Base-by-base conservation (phyloP, 2,888 invertebrate species). In the Heteropelma amictum region DNA sequence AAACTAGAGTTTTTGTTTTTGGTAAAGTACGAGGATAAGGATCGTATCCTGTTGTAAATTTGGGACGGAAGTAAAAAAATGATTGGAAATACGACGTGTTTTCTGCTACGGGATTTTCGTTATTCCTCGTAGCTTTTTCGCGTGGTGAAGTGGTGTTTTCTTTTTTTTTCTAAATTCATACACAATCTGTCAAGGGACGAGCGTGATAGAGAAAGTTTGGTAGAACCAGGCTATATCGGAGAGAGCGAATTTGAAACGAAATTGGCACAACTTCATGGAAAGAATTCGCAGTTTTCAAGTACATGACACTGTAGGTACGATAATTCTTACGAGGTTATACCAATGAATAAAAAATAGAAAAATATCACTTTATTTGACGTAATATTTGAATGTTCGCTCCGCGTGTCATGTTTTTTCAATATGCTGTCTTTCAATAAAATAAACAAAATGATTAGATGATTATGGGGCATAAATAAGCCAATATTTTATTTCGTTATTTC, bases 231-330 rank as follows among this genome's bases (percentile, higher is more conserved):
- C 23, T 47, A 14, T 14, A 14, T 4, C 17, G 30, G 12, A 12
- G 56, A 17, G 33, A 26, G 17, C 33, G 14, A 63, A 64, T 3
- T 17, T 45, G 7, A 58, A 35, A 17, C n/a, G 14, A 40, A 30
- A 45, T 23, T 56, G 60, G 17, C 47, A 33, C 14, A n/a, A n/a
- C 61, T 56, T 67, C 61, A 71, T 75, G 75, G 67, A 63, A 35
- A 63, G 51, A 30, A 14, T 19, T 67, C 30, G 35, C 7, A 28
- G 67, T 63, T 26, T 47, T 49, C 61, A 14, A 56, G 23, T 33
- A 30, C 40, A 71, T 30, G 4, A 51, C 19, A 71, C 42, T 71
- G 75, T 71, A 71, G 12, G 71, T n/a, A 63, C 42, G 40, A 40
- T 53, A 35, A 21, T 1, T 26, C 10, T 23, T 21, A 14, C 1